Conservation (phyloP, 2,113 vertebrate species). For the Cheirogaleus medius region DNA sequence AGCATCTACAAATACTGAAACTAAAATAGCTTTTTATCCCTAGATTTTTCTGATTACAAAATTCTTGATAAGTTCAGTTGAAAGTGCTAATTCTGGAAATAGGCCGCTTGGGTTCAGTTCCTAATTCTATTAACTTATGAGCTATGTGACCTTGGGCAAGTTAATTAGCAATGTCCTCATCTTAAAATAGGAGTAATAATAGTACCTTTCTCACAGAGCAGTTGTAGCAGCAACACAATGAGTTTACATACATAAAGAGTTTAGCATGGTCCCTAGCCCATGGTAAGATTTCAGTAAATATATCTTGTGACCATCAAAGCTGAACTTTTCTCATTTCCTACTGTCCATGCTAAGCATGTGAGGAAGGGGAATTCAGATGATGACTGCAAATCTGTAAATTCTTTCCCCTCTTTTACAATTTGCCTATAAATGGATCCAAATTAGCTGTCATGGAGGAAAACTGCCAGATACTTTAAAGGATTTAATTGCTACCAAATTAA, state of each 20-base stretch:
- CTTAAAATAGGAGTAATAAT: background rate
- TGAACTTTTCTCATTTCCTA: background rate
- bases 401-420: background rate
- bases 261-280: background rate
- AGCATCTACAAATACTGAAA: background rate
- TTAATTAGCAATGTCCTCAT: conserved; percentile 13
- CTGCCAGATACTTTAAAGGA: conserved; percentile 2
- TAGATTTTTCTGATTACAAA: background rate
- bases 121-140: background rate
- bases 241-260: background rate
- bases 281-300: background rate
- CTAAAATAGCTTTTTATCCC: background rate
- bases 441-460: background rate
- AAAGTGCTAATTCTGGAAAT: background rate
- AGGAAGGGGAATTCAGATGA: background rate
- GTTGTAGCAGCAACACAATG: background rate
- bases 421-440: background rate
- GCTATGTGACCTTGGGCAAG: background rate
- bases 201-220: background rate
- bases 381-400: background rate
- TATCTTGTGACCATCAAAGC: background rate
- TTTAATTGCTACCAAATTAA: conserved; percentile 1
- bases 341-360: background rate
- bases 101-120: background rate
- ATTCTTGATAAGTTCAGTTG: background rate